Conservation (phyloP, 1,140 invertebrate species). For the Reticulitermes speratus region DNA sequence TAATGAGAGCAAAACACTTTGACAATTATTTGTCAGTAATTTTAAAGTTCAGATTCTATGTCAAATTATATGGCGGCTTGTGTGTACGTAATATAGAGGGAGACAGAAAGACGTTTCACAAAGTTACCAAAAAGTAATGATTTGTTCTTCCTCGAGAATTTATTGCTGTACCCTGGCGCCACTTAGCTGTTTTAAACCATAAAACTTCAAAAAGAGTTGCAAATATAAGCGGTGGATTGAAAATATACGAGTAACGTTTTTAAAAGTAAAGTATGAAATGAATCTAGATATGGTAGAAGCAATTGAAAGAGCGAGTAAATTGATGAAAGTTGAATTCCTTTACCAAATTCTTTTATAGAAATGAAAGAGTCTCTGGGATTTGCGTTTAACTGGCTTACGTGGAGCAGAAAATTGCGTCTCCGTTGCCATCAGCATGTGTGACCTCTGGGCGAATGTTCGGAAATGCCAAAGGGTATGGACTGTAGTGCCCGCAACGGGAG, state of each 20-base stretch:
- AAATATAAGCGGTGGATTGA: not conserved
- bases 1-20: not conserved
- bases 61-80: no score
- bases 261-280: not conserved
- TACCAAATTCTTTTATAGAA: no score
- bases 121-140: not conserved
- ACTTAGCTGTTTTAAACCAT: not conserved
- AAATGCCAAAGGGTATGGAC: not conserved
- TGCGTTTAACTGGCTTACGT: not conserved
- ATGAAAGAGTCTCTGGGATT: not conserved
- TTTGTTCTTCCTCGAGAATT: not conserved
- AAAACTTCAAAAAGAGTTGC: not conserved
- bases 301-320: no score
- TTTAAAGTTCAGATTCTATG: no score
- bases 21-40: not conserved
- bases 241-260: not conserved
- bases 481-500: not conserved
- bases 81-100: not conserved
- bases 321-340: no score
- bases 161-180: not conserved
- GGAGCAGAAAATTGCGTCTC: not conserved
- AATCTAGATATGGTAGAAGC: not conserved
- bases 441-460: not conserved
- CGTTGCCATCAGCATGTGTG: not conserved
- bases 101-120: not conserved